A percentile compares a stretch with the other conserved stretches of the same genome.
Evolutionary conservation across 2,797 vertebrate species (phyloP).

Genomic region (Monodelphis domestica): DNA sequence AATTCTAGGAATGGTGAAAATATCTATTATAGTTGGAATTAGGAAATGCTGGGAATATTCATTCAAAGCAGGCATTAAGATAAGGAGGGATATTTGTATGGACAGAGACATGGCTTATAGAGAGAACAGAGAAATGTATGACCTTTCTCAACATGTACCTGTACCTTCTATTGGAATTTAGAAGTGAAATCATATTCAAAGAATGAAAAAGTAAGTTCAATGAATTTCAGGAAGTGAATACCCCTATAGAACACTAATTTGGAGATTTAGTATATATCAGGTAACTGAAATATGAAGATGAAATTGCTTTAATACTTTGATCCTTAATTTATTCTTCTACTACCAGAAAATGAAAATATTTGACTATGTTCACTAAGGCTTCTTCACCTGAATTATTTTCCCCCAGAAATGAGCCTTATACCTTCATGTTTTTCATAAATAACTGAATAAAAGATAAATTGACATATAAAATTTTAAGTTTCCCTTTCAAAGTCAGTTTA

Average conservation of each 20-base stretch:
- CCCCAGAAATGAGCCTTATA: neutral
- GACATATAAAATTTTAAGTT: conserved; percentile 38
- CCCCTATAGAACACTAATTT: neutral
- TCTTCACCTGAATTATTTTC: neutral
- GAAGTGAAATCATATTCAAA: neutral
- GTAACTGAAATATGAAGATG: neutral
- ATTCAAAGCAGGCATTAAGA: neutral
- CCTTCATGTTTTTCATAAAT: neutral
- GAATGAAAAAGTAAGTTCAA: neutral
- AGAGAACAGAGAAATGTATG: neutral
- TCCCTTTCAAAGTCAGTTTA: conserved; percentile 46
- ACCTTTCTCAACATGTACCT: neutral
- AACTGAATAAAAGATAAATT: neutral
- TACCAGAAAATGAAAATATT: neutral
- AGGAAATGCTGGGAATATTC: neutral
- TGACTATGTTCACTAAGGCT: neutral
- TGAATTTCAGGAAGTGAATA: neutral
- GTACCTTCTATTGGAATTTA: neutral
- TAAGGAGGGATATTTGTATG: neutral
- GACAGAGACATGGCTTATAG: too few species aligned
- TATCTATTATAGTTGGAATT: neutral
- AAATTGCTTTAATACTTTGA: neutral
- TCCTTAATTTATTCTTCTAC: neutral
- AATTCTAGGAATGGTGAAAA: neutral
- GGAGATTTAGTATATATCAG: neutral